These are phyloP conservation scores for Lepas anatifera DNA, from an alignment of 2,888 invertebrate species.

Conservation along the genomic window DNA sequence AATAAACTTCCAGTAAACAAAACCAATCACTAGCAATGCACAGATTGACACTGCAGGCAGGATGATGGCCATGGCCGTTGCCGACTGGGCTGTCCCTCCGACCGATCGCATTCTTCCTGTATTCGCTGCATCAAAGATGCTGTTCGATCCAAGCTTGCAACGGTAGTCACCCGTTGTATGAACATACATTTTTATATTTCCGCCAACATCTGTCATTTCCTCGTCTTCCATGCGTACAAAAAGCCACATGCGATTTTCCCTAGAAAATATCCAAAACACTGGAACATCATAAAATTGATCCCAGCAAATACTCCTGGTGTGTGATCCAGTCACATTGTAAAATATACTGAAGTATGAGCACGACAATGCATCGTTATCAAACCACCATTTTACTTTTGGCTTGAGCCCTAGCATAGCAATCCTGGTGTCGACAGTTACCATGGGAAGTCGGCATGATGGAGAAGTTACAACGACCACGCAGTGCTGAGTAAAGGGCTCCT, in stretches of 20 bases:
- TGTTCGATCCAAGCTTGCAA: neutral
- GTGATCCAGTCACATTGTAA: neutral
- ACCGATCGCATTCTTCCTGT: neutral
- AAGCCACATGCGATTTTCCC: neutral
- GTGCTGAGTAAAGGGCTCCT: neutral
- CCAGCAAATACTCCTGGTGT: neutral
- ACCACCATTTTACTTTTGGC: neutral
- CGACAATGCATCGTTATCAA: neutral
- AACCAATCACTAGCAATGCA: neutral
- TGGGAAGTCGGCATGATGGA: neutral
- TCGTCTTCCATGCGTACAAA: neutral
- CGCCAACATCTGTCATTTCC: neutral
- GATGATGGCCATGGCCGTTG: neutral
- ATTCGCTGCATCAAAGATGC: neutral
- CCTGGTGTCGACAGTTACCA: neutral
- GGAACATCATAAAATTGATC: neutral
- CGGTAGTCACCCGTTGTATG: neutral
- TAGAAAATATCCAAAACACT: neutral
- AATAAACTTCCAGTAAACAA: neutral
- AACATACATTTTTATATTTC: neutral
- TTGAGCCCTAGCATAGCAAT: neutral
- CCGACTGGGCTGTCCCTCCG: neutral
- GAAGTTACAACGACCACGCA: neutral
- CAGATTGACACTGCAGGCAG: neutral
- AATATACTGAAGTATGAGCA: neutral